phyloP scores from a whole-genome alignment of 2,888 invertebrate species.

The Philaethria dido region DNA sequence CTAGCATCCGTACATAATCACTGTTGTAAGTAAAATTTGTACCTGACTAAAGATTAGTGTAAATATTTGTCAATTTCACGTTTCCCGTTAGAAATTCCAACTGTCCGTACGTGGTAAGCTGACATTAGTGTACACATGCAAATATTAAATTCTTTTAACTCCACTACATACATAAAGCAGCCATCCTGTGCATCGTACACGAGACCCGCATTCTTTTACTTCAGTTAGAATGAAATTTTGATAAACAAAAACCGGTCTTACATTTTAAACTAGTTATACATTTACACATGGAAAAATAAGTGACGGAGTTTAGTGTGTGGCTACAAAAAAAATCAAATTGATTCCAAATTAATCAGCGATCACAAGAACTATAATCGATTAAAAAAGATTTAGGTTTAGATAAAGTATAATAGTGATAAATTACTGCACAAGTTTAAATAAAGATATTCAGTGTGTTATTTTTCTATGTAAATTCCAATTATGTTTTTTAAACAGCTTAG shows the following conservation, averaged over 20 bases:
- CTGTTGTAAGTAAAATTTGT: background rate
- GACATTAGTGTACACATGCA: conserved; percentile 20
- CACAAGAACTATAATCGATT: background rate
- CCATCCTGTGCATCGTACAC: conserved; percentile 6
- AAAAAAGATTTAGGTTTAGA: background rate
- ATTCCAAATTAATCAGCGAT: background rate
- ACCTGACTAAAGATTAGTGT: conserved; percentile 12
- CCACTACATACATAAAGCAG: conserved; percentile 6
- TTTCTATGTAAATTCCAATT: too few species aligned
- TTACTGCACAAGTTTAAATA: background rate
- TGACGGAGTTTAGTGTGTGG: background rate
- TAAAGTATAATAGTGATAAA: too few species aligned
- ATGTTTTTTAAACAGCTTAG: too few species aligned
- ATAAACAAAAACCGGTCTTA: conserved; percentile 63
- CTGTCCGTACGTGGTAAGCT: conserved; percentile 12
- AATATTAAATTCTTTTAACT: conserved; percentile 26
- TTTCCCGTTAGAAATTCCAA: conserved; percentile 27
- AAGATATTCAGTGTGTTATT: too few species aligned
- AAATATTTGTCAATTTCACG: conserved; percentile 12
- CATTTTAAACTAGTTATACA: conserved; percentile 46
- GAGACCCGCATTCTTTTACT: conserved; percentile 36
- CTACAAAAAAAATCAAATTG: background rate
- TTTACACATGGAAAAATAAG: conserved; percentile 57
- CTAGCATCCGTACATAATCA: background rate
- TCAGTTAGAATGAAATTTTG: conserved; percentile 48